phyloP scores from a whole-genome alignment of 2,797 vertebrate species.

The Hapalemur alaotrensis region DNA sequence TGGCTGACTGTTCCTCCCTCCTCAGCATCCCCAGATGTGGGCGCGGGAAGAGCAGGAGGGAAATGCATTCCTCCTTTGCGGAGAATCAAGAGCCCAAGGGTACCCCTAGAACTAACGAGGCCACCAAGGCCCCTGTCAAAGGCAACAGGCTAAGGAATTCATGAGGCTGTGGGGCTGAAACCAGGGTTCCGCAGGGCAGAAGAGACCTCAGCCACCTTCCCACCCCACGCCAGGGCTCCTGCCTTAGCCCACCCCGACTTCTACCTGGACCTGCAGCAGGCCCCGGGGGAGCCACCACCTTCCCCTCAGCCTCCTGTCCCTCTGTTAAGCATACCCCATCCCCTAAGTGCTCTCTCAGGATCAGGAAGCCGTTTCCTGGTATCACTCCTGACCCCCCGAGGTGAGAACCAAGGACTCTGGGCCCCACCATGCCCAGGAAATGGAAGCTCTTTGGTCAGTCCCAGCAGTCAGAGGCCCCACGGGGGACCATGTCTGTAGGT shows the following conservation, averaged over 20 bases:
- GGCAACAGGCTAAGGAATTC: constrained; percentile 30
- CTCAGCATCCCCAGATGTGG: not conserved
- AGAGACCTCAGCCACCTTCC: not conserved
- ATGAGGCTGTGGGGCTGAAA: not conserved
- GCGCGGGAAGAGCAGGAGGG: not conserved
- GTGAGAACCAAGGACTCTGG: not conserved
- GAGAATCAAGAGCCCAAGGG: constrained; percentile 2
- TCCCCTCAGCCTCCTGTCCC: not conserved
- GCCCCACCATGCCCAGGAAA: constrained; percentile 31
- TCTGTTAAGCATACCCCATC: not conserved
- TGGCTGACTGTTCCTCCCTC: not conserved
- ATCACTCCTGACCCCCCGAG: not conserved
- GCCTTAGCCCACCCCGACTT: not conserved
- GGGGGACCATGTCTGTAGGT: constrained; percentile 1
- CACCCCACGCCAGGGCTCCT: not conserved
- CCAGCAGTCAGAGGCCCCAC: constrained; percentile 78
- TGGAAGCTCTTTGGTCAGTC: constrained; percentile 87
- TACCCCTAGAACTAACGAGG: not conserved
- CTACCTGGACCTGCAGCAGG: not conserved
- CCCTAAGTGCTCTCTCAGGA: not conserved
- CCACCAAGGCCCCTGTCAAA: constrained; percentile 23
- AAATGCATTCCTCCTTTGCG: constrained; percentile 43
- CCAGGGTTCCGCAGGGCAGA: not conserved
- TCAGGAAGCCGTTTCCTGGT: not conserved
- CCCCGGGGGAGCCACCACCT: not conserved